Evolutionary conservation across 2,888 invertebrate species (phyloP).

Genomic region (Hypomecis atomaria): DNA sequence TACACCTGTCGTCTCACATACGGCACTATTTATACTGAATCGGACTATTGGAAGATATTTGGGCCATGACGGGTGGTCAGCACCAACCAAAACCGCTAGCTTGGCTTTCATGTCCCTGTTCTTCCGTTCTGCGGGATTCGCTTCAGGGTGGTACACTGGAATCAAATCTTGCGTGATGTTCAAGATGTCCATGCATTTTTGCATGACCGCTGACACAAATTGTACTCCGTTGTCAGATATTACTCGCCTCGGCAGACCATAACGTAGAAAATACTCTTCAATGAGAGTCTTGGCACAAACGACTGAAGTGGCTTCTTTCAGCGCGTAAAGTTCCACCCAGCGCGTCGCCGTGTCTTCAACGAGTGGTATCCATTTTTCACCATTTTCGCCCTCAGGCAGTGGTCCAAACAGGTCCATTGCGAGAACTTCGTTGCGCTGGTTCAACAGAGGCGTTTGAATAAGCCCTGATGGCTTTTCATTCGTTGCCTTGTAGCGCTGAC

Average conservation of each 20-base stretch:
- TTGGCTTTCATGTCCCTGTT: not conserved
- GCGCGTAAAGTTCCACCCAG: not conserved
- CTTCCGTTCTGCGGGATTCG: not conserved
- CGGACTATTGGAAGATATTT: not conserved
- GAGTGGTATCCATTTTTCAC: not conserved
- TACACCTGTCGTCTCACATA: not conserved
- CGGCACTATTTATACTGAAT: not conserved
- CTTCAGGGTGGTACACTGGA: constrained; percentile 1
- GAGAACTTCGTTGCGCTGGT: not conserved
- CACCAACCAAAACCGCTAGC: not conserved
- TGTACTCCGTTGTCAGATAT: constrained; percentile 1
- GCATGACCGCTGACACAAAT: not conserved
- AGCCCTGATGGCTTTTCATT: not conserved
- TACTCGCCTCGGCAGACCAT: not conserved
- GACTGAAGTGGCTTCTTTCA: not conserved
- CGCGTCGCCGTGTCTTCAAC: not conserved
- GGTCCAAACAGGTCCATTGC: no score
- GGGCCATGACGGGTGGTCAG: not conserved
- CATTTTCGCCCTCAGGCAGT: not conserved
- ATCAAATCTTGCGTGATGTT: not conserved
- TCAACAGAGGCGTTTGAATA: not conserved
- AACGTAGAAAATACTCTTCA: not conserved
- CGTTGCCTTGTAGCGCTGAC: not conserved
- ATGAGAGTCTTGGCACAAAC: not conserved
- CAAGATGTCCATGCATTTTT: not conserved